Base-by-base conservation (phyloP, 2,888 invertebrate species). In the Danaus chrysippus region DNA sequence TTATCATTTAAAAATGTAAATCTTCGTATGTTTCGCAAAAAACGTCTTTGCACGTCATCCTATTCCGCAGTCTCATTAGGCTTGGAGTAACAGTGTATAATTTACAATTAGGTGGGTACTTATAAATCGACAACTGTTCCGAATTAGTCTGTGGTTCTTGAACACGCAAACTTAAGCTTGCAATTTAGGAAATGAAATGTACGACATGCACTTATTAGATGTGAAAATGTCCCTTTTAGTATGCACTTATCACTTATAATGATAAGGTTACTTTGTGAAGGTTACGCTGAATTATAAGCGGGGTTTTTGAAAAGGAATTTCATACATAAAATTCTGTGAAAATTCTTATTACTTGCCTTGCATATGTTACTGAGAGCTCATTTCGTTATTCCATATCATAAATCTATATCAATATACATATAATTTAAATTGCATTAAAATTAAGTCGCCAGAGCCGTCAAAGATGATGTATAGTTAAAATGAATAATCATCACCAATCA, bases 401-500 rank as follows among this genome's bases (percentile, higher is more conserved):
- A 34, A 34, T 34, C 23, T 34, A 34, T 34, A 34, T 34, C 23
- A 34, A 34, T 6, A 34, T 34, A 17, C 17, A 3, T 17, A 49
- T 49, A 49, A 49, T 17, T 17, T 17, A 49, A 49, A 49, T 49
- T 53, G 54, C 41, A 61, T 54, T 62, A 42, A 49, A 58, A 49
- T 58, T 17, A 49, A 42, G 41, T 58, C 54, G 49, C 55, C 59
- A 52, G 42, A 56, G 56, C 54, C 56, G 56, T 60, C 58, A 34
- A 57, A 49, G 58, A 44, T 62, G 62, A 62, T 62, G 42, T 42
- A 62, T 58, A 65, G 62, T 64, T 65, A 64, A 49, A 17, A 17
- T 60, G 59, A 59, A 67, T 72, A 75, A 74, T 73, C 72, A 70
- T 69, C 70, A 73, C 68, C 72, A 79, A 71, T 71, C 69, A 76